Percentiles rank a stretch among this genome's conserved stretches.
phyloP scores from a whole-genome alignment of 2,888 invertebrate species.

The Erpobdella octoculata region DNA sequence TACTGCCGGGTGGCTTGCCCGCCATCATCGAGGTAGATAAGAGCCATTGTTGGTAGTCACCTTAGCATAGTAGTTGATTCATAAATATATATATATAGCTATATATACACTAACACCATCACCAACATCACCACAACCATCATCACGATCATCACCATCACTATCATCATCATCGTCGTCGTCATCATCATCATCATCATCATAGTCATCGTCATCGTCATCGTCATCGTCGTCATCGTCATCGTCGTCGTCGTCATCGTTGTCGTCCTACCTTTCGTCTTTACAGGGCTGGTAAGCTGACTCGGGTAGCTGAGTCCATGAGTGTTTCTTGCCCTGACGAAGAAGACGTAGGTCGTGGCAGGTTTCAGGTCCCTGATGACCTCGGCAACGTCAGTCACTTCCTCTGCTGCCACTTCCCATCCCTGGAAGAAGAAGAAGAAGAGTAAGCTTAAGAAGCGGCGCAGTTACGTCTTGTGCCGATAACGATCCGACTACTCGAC shows the following conservation, averaged over 20 bases:
- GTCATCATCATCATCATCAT: no score
- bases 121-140: neutral
- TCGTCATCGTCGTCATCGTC: neutral
- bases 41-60: no score
- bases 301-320: constrained; percentile 77
- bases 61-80: no score
- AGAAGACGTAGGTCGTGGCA: constrained; percentile 74
- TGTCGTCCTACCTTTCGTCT: constrained; percentile 23
- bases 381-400: constrained; percentile 64
- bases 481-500: no score
- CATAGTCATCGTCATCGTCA: no score
- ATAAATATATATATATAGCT: no score
- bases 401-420: constrained; percentile 53
- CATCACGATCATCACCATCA: neutral
- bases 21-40: neutral
- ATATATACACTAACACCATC: neutral
- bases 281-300: constrained; percentile 46
- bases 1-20: neutral
- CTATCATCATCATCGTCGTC: neutral
- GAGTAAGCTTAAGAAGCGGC: no score
- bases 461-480: no score
- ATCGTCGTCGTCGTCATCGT: neutral
- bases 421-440: no score
- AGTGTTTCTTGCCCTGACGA: constrained; percentile 74
- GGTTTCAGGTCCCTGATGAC: constrained; percentile 68